Percentiles rank a stretch among this genome's conserved stretches.
phyloP scores from a whole-genome alignment of 2,113 vertebrate species.

The Pseudorasbora parva region DNA sequence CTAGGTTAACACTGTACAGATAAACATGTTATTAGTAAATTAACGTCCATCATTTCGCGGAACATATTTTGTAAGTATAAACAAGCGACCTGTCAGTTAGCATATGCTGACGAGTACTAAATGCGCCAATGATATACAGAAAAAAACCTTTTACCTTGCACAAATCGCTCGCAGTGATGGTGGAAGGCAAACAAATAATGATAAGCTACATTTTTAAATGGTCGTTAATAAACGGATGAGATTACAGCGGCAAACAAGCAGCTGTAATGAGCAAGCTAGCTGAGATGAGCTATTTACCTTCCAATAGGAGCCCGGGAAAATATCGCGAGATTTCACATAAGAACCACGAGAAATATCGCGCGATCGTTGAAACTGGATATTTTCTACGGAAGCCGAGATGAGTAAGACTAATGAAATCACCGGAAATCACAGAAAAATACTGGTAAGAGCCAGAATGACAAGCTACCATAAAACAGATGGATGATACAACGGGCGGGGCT shows the following conservation, averaged over 20 bases:
- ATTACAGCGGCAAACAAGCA: conserved; percentile 5
- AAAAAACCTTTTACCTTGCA: conserved; percentile 14
- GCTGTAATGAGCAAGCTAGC: conserved; percentile 18
- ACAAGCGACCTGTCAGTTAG: conserved; percentile 34
- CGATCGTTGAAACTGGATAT: not conserved
- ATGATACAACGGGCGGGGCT: not conserved
- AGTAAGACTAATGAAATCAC: not conserved
- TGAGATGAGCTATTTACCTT: conserved; percentile 41
- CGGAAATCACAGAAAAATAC: not conserved
- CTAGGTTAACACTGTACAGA: not conserved
- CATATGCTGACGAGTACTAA: conserved; percentile 27
- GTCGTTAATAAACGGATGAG: not conserved
- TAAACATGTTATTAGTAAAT: not conserved
- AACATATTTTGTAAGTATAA: not conserved
- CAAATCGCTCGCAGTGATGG: not conserved
- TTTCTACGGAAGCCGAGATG: conserved; percentile 30
- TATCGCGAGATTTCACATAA: conserved; percentile 4
- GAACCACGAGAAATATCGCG: not conserved
- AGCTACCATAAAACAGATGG: not conserved
- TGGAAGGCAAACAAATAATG: not conserved
- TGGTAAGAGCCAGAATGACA: not conserved
- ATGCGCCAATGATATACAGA: not conserved
- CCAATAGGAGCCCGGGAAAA: not conserved
- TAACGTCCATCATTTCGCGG: not conserved
- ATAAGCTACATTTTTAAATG: not conserved